Percentiles rank a stretch among this genome's conserved stretches.
phyloP scores from a whole-genome alignment of 2,888 invertebrate species.

The Lasioglossum pauxillum region DNA sequence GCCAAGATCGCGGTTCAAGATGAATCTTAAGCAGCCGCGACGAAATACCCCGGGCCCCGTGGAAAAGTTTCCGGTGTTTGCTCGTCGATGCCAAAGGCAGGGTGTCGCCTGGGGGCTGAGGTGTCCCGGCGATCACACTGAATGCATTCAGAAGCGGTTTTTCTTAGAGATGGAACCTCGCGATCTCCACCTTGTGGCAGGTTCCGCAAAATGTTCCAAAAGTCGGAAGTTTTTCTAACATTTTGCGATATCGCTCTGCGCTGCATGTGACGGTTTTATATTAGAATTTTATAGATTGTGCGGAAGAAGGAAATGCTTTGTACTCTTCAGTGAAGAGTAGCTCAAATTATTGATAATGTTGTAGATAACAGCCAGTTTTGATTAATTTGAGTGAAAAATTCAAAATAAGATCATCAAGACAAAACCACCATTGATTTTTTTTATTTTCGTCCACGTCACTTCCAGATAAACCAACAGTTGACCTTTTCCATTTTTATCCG shows the following conservation, averaged over 20 bases:
- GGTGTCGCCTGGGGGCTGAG: slow-evolving; percentile 15
- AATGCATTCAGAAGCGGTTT: slow-evolving; percentile 46
- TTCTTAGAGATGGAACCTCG: background rate
- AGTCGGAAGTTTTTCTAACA: background rate
- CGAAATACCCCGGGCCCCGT: slow-evolving; percentile 29
- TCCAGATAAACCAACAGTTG: background rate
- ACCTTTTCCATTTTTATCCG: background rate
- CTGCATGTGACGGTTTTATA: background rate
- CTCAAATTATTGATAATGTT: background rate
- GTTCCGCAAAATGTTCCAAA: background rate
- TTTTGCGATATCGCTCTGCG: background rate
- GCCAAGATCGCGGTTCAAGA: slow-evolving; percentile 61
- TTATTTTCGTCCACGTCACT: background rate
- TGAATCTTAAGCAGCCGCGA: slow-evolving; percentile 67
- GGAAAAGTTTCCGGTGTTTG: slow-evolving; percentile 35
- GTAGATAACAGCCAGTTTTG: background rate
- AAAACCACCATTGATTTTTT: background rate
- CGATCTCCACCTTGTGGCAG: background rate
- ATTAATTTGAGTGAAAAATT: background rate
- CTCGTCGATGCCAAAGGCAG: slow-evolving; percentile 32
- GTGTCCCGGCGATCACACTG: slow-evolving; percentile 39
- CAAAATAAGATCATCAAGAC: background rate
- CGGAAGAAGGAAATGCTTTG: no score
- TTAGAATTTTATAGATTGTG: no score
- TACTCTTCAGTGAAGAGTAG: no score